Base-by-base conservation (phyloP, 1,140 invertebrate genomes). In the Drosophila truncata region DNA sequence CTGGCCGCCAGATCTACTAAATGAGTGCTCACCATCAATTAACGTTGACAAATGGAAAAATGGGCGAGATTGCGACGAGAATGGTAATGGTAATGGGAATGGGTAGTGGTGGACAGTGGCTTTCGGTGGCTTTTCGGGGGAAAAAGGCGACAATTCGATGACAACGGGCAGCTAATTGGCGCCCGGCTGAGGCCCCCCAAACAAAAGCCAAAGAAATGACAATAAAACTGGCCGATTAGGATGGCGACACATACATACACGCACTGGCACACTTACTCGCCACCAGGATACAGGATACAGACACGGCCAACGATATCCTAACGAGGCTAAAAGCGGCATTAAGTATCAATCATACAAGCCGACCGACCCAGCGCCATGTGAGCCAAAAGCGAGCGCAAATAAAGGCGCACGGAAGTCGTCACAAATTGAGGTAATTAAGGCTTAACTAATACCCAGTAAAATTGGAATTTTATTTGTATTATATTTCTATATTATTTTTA, bases 291-390 rank as follows among this genome's bases (percentile, higher is more conserved):
- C 55, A 62, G 37, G 47, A 54, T 18, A 41, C 61, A 57, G n/a
- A 70, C 49, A 67, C 67, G 50, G 69, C 39, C 57, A 73, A 75
- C 61, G 72, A 88, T 90, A 80, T 88, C 69, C 84, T 84, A 84
- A 88, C 84, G 84, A 88, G 77, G 81, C 79, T 88, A 81, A 88
- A 90, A 84, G 70, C 73, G 76, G 74, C 85, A 88, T 88, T 88
- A 88, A 88, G 84, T 83, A 88, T 88, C 85, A 88, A 88, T 88
- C 84, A 88, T 88, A 78, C 80, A 88, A 74, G 63, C 64, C n/a
- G 20, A 71, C 64, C 59, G 54, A 62, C 33, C 52, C 74, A 44
- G 62, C 59, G 72, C 52, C 59, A 78, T 78, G 73, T 78, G 62
- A 78, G 64, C 18, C 69, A 42, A 47, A 75, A 75, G 70, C 41